Base-by-base conservation (phyloP, 2,888 invertebrate genomes). In the Balanococcus diminutus region DNA sequence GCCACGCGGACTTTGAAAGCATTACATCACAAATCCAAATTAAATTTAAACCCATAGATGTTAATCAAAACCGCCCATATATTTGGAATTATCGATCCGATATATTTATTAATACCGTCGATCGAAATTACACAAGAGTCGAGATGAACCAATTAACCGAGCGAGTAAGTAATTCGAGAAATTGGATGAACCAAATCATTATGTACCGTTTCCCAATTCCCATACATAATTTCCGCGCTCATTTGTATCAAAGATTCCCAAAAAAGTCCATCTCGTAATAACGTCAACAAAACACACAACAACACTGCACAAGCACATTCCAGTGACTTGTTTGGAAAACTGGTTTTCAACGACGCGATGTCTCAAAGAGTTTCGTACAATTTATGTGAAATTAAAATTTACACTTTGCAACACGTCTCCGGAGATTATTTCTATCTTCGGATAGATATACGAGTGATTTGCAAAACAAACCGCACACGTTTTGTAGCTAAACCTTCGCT, bases 21-120 rank as follows among this genome's bases (percentile, higher is more conserved):
- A 75, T 75, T 75, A 75, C 75, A 75, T 75, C 75, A 75, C 75
- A 67, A 67, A 31, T 75, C 32, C 75, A 32, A 75, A 75, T 75
- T 75, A 75, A 75, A 75, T 75, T 75, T 75, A 32, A 31, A 32
- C 32, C 32, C n/a, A 32, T 5, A 19, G 51, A 32, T 28, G 75
- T n/a, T 75, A 75, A 75, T 75, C 25, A 75, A 75, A 32, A 32
- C 75, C 75, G 75, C 75, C 75, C 75, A 75, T 67, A 11, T 22
- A 67, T 25, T 11, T 51, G 61, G 28, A 67, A 67, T 67, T 67
- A 67, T 67, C 61, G 61, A 25, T 67, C 11, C 25, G 28, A 67
- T 25, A 11, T 67, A 67, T 67, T 67, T n/a, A 67, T 67, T 67
- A 67, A 67, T 51, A 51, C 8, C n/a, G 16, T 0, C 19, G 51